These are phyloP conservation scores for Pitta sordida DNA, from an alignment of 2,113 vertebrate species.

Conservation along the genomic window DNA sequence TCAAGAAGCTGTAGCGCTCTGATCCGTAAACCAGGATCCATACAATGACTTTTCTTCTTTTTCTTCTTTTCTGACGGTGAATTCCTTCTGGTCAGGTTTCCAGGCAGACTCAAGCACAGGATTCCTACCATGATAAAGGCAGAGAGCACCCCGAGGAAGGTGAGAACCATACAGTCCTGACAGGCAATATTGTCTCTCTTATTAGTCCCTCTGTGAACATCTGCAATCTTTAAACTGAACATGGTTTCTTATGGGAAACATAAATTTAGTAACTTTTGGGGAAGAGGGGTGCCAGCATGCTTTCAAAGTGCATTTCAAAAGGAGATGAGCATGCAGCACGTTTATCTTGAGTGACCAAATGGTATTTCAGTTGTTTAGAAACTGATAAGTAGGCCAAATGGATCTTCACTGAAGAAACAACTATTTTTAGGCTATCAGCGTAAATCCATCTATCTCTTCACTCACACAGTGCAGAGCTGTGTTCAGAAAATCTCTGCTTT, in stretches of 20 bases:
- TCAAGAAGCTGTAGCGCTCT: not conserved
- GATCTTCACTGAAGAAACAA: constrained; percentile 30
- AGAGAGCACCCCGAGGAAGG: constrained; percentile 92
- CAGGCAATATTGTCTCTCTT: not conserved
- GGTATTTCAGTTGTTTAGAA: constrained; percentile 37
- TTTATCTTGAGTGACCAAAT: constrained; percentile 40
- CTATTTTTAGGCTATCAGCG: constrained; percentile 44
- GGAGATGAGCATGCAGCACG: not conserved
- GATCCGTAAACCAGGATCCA: not conserved
- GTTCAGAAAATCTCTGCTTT: not conserved
- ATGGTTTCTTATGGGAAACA: not conserved
- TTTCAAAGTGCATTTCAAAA: not conserved
- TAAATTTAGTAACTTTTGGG: not conserved
- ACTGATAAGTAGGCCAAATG: constrained; percentile 46
- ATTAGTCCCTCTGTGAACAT: not conserved
- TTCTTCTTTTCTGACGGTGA: constrained; percentile 38
- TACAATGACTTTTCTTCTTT: constrained; percentile 9
- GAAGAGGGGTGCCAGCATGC: not conserved
- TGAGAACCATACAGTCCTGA: constrained; percentile 60
- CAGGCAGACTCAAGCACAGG: constrained; percentile 88
- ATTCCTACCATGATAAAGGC: constrained; percentile 95
- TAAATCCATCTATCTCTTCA: not conserved
- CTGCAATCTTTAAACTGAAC: not conserved
- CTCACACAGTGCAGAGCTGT: not conserved
- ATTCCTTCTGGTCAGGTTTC: constrained; percentile 75